A percentile compares a stretch with the other conserved stretches of the same genome.
These are phyloP conservation scores for Drosophila ananassae DNA, from an alignment of 1,140 invertebrate species.

Conservation along the genomic window DNA sequence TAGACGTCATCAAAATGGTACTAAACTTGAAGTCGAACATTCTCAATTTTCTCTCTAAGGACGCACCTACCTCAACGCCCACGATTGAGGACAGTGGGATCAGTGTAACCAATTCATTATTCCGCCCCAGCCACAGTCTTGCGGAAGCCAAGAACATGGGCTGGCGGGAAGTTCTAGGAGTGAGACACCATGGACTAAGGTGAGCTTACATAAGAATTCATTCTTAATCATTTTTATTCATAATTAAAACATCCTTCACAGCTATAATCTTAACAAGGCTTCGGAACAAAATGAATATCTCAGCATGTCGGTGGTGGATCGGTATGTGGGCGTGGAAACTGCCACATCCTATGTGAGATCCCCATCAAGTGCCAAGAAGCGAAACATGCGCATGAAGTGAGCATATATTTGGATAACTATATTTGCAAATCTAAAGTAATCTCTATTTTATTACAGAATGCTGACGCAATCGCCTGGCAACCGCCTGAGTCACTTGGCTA, in stretches of 20 bases:
- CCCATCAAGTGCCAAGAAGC: constrained; percentile 85
- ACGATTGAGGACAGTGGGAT: constrained; percentile 47
- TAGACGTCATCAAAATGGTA: constrained; percentile 83
- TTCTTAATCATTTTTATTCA: constrained; percentile 18
- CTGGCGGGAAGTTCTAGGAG: constrained; percentile 85
- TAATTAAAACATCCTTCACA: constrained; percentile 76
- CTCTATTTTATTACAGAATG: constrained; percentile 63
- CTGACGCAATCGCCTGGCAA: constrained; percentile 87
- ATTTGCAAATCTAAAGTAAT: background rate
- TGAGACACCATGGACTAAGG: constrained; percentile 86
- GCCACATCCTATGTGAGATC: constrained; percentile 86
- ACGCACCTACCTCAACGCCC: background rate
- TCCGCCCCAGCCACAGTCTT: constrained; percentile 69
- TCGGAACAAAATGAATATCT: constrained; percentile 87
- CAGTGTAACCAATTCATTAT: constrained; percentile 49
- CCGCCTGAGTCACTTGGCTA: constrained; percentile 87
- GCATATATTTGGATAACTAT: background rate
- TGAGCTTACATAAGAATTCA: constrained; percentile 7
- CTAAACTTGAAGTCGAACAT: constrained; percentile 84
- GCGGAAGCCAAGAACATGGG: constrained; percentile 73
- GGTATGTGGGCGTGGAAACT: constrained; percentile 87
- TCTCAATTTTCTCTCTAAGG: constrained; percentile 53
- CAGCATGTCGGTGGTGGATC: constrained; percentile 86
- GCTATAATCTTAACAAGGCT: constrained; percentile 86
- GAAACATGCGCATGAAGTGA: constrained; percentile 84